A percentile compares a stretch with the other conserved stretches of the same genome.
Conservation (phyloP, 2,113 vertebrate genomes). For the Thamnophis sirtalis region DNA sequence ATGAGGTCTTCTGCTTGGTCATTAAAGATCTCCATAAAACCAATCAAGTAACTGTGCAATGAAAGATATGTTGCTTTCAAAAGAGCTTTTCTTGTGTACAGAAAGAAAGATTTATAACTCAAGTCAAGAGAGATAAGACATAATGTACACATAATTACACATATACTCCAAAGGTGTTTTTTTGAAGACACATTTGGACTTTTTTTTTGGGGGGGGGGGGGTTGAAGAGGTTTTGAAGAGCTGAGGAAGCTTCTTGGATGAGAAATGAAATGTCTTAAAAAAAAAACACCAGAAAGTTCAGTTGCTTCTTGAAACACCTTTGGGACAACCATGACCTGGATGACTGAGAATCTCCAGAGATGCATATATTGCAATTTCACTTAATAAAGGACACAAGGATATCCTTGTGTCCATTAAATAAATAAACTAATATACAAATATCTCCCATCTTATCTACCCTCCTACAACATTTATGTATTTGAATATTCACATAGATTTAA, state of each 20-base stretch:
- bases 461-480: neutral
- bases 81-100: neutral
- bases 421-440: neutral
- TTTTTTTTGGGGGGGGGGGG: too few relatives aligned
- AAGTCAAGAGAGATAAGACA: neutral
- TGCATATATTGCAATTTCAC: neutral
- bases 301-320: too few relatives aligned
- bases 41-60: slow-evolving; percentile 70
- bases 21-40: slow-evolving; percentile 74
- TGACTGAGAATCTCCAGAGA: too few relatives aligned
- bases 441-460: neutral
- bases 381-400: neutral
- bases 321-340: too few relatives aligned
- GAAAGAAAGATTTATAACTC: neutral
- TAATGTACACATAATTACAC: neutral
- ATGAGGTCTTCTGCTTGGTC: slow-evolving; percentile 77
- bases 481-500: neutral
- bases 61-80: slow-evolving; percentile 36
- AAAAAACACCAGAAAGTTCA: too few relatives aligned
- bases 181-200: too few relatives aligned
- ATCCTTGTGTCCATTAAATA: neutral
- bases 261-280: too few relatives aligned
- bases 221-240: too few relatives aligned
- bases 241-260: too few relatives aligned
- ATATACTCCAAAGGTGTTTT: neutral